phyloP scores from a whole-genome alignment of 2,113 vertebrate species.

The Panthera leo region DNA sequence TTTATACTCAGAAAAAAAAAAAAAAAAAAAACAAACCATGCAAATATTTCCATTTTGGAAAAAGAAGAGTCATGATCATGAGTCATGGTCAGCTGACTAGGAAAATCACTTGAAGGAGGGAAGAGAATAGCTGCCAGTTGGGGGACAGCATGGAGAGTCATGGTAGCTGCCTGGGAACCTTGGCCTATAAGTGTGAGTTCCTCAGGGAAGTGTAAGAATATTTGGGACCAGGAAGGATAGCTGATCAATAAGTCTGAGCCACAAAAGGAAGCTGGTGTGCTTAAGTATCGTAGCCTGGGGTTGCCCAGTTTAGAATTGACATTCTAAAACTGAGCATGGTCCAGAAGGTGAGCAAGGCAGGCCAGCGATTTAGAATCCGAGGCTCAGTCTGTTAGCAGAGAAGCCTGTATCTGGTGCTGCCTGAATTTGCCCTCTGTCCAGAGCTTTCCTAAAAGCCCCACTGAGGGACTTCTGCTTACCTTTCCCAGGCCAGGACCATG shows the following conservation, averaged over 20 bases:
- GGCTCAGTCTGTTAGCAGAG: not conserved
- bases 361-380: not conserved
- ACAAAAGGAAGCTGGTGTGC: not conserved
- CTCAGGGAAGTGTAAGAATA: not conserved
- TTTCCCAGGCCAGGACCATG: not conserved
- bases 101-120: not conserved
- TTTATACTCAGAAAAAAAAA: not conserved
- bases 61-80: not conserved
- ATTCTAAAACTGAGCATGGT: not conserved
- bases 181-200: not conserved
- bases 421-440: not conserved
- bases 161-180: not conserved
- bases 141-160: not conserved
- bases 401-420: not conserved
- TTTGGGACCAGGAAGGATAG: not conserved
- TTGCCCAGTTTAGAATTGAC: not conserved
- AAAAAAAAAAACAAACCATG: too few species aligned
- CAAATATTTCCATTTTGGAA: constrained; percentile 52
- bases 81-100: constrained; percentile 37
- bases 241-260: not conserved
- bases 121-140: not conserved
- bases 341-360: not conserved
- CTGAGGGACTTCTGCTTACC: not conserved
- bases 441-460: not conserved
- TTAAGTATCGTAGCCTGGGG: not conserved